These are phyloP conservation scores for Rhagophthalmus giganteus DNA, from an alignment of 2,888 invertebrate species.

Conservation along the genomic window DNA sequence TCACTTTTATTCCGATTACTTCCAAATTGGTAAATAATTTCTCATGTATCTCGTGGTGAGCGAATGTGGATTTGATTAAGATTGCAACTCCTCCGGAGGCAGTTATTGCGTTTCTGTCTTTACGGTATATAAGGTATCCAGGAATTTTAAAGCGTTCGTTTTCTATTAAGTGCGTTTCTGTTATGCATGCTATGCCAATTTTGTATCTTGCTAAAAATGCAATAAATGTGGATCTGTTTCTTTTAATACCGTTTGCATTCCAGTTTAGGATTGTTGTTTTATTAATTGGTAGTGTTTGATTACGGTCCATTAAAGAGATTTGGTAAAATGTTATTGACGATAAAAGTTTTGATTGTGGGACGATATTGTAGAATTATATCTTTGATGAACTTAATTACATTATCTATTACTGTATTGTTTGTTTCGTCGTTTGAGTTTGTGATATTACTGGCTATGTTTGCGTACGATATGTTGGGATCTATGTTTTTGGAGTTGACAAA, in stretches of 20 bases:
- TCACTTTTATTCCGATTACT: not conserved
- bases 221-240: constrained; percentile 4
- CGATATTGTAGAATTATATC: too few species aligned
- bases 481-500: too few species aligned
- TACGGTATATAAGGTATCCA: constrained; percentile 4
- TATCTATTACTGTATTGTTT: too few species aligned
- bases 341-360: constrained; percentile 5
- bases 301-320: constrained; percentile 6
- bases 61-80: not conserved
- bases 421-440: too few species aligned
- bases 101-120: constrained; percentile 1
- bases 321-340: constrained; percentile 1
- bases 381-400: too few species aligned
- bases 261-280: constrained; percentile 11
- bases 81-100: constrained; percentile 3
- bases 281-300: not conserved
- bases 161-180: constrained; percentile 11
- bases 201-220: constrained; percentile 10
- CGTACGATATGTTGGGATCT: too few species aligned
- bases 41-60: not conserved
- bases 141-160: constrained; percentile 5
- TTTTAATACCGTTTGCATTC: constrained; percentile 8
- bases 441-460: too few species aligned
- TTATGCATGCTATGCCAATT: constrained; percentile 9
- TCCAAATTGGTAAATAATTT: not conserved